Percentiles rank a stretch among this genome's conserved stretches.
Evolutionary conservation across 2,113 vertebrate species (phyloP).

Genomic region (Tachycineta bicolor): DNA sequence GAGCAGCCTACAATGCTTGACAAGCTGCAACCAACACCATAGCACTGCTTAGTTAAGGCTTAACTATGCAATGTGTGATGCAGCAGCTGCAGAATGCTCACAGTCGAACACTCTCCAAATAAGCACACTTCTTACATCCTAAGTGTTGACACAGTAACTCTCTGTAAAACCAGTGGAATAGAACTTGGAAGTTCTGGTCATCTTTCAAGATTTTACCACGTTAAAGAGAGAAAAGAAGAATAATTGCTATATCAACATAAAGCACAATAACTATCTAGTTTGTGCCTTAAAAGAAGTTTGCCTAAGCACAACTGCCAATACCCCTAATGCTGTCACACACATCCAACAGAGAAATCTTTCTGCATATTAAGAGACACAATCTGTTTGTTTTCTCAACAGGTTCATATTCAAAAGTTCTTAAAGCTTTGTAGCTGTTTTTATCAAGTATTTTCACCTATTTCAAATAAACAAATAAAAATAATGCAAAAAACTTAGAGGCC

Average conservation of each 20-base stretch:
- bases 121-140: not conserved
- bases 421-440: not conserved
- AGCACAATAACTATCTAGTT: not conserved
- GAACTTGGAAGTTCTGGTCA: not conserved
- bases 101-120: not conserved
- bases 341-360: not conserved
- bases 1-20: not conserved
- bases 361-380: not conserved
- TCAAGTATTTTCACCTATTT: not conserved
- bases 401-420: not conserved
- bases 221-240: not conserved
- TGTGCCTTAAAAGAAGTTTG: not conserved
- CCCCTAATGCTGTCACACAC: accelerated
- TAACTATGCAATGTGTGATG: not conserved
- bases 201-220: not conserved
- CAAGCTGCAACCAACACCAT: not conserved
- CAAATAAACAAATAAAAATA: not conserved
- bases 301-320: not conserved
- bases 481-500: not conserved
- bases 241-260: not conserved
- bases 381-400: not conserved
- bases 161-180: not conserved
- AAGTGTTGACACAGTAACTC: not conserved
- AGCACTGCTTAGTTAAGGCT: not conserved
- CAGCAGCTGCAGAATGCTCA: not conserved